A percentile compares a stretch with the other conserved stretches of the same genome.
Conservation (phyloP, 1,140 invertebrate genomes). For the Whitmania pigra region DNA sequence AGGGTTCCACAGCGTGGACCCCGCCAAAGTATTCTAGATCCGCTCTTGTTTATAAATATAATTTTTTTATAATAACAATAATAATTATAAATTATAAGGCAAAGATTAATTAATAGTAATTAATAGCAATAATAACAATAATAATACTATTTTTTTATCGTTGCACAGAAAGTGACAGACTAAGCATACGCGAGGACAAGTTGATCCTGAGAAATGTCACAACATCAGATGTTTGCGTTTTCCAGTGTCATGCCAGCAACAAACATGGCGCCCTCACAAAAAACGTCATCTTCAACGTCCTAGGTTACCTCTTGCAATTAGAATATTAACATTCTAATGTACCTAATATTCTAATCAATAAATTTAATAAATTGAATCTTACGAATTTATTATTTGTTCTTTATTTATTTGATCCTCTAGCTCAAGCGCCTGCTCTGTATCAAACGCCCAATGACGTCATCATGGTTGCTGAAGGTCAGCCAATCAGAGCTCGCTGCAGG, state of each 20-base stretch:
- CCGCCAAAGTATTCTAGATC: too few relatives aligned
- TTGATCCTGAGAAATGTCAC: neutral
- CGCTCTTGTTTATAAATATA: too few relatives aligned
- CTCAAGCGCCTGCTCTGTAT: neutral
- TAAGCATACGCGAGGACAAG: neutral
- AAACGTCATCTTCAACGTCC: neutral
- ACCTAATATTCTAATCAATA: too few relatives aligned
- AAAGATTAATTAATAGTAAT: too few relatives aligned
- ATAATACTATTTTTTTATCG: neutral
- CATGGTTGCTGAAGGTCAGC: neutral
- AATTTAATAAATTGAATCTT: too few relatives aligned
- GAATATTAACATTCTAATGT: too few relatives aligned
- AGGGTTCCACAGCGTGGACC: too few relatives aligned
- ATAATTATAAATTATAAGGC: too few relatives aligned
- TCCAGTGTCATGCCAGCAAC: neutral
- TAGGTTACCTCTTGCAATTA: too few relatives aligned
- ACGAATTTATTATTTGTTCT: too few relatives aligned
- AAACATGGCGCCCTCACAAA: neutral
- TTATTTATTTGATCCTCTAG: neutral
- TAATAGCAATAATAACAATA: neutral
- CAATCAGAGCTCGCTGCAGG: slow-evolving; percentile 6
- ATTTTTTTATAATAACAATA: too few relatives aligned
- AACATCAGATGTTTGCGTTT: neutral
- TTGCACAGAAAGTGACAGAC: neutral
- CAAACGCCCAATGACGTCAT: slow-evolving; percentile 6